A percentile compares a stretch with the other conserved stretches of the same genome.
Conservation (phyloP, 2,888 invertebrate genomes). For the Parnassius glacialis region DNA sequence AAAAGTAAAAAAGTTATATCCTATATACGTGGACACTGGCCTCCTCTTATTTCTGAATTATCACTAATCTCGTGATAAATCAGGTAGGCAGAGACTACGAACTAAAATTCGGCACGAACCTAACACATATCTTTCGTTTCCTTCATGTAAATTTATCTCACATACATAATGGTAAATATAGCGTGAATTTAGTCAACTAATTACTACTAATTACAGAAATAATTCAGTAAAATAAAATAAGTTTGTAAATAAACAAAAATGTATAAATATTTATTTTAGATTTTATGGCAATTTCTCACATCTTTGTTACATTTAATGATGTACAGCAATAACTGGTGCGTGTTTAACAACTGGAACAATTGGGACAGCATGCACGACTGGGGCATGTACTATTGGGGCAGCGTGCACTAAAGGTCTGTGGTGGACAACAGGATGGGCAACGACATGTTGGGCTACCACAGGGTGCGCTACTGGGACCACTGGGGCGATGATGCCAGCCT, state of each 20-base stretch:
- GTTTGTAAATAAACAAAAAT: background rate
- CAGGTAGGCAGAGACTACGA: no score
- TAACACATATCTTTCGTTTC: no score
- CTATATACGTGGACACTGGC: no score
- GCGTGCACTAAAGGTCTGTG: conserved; percentile 31
- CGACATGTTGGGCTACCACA: conserved; percentile 48
- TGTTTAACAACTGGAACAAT: conserved; percentile 56
- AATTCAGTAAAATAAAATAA: background rate
- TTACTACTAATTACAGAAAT: no score
- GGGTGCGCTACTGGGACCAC: conserved; percentile 37
- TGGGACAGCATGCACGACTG: conserved; percentile 47
- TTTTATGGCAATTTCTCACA: background rate
- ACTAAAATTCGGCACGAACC: no score
- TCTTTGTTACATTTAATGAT: conserved; percentile 46
- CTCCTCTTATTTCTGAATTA: no score
- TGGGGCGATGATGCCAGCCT: conserved; percentile 63
- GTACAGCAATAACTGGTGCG: conserved; percentile 58
- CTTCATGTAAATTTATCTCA: no score
- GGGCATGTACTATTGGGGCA: conserved; percentile 19
- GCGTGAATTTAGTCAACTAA: no score
- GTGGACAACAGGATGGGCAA: conserved; percentile 46
- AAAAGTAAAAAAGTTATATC: no score
- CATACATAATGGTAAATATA: no score
- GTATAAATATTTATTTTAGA: conserved; percentile 22
- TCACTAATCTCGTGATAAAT: no score